These are phyloP conservation scores for Cybosia mesomella DNA, from an alignment of 2,888 invertebrate genomes.

Conservation along the genomic window DNA sequence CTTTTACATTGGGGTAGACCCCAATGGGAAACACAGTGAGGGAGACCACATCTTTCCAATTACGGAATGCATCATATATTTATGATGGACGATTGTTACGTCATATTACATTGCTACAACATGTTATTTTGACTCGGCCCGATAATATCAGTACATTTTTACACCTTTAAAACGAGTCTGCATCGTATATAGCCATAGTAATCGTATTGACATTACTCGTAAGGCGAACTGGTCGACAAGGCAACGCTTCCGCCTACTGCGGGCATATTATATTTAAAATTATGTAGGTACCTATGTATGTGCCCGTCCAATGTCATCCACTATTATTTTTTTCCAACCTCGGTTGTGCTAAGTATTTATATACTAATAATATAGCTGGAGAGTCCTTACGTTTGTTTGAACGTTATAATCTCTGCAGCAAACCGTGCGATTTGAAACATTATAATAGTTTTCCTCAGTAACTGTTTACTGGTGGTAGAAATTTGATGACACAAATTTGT, in stretches of 20 bases:
- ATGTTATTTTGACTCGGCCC: not conserved
- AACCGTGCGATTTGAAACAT: not conserved
- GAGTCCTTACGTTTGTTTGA: not conserved
- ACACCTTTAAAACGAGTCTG: conserved; percentile 52
- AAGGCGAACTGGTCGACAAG: conserved; percentile 76
- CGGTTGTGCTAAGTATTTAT: conserved; percentile 50
- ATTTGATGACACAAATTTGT: no score
- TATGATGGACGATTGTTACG: not conserved
- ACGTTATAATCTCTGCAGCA: not conserved
- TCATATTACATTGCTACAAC: not conserved
- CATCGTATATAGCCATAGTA: conserved; percentile 54
- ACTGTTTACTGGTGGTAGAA: no score
- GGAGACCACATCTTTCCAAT: not conserved
- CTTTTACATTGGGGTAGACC: not conserved
- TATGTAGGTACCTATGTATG: conserved; percentile 67
- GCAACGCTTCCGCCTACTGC: conserved; percentile 75
- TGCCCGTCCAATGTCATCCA: conserved; percentile 74
- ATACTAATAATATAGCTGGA: conserved; percentile 10
- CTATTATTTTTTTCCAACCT: conserved; percentile 76
- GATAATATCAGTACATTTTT: conserved; percentile 30
- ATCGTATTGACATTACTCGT: conserved; percentile 65
- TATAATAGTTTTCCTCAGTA: not conserved
- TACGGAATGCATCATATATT: not conserved
- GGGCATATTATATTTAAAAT: conserved; percentile 36
- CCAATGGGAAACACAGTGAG: no score